Conservation (phyloP, 2,888 invertebrate species). For the Sinhomidia bicolor region DNA sequence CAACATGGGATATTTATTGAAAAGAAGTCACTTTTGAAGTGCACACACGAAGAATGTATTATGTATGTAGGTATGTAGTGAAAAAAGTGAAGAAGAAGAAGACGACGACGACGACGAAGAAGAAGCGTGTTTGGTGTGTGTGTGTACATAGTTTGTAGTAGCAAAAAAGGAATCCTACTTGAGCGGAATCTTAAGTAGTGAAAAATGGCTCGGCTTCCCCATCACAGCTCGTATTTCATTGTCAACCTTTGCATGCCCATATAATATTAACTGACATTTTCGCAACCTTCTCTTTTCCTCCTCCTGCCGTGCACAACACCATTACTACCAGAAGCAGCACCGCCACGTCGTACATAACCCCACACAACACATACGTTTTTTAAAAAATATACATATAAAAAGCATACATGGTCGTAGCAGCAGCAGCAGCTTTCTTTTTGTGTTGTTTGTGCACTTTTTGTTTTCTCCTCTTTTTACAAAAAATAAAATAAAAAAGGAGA, state of each 20-base stretch:
- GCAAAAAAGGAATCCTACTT: constrained; percentile 55
- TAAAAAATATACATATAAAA: too few species aligned
- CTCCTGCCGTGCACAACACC: constrained; percentile 2
- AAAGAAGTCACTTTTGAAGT: constrained; percentile 45
- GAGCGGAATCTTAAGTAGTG: constrained; percentile 68
- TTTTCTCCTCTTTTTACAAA: too few species aligned
- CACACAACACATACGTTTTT: background rate
- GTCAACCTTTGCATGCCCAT: constrained; percentile 73
- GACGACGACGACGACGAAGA: too few species aligned
- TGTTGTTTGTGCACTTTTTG: background rate
- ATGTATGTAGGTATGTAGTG: background rate
- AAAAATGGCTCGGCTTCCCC: constrained; percentile 58
- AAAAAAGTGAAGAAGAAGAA: too few species aligned
- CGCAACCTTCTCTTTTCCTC: constrained; percentile 60
- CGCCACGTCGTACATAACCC: background rate
- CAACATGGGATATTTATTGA: constrained; percentile 2
- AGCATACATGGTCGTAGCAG: too few species aligned
- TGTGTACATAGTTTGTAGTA: constrained; percentile 8
- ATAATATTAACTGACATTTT: constrained; percentile 74
- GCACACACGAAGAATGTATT: background rate
- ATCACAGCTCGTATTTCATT: constrained; percentile 72
- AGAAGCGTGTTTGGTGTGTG: background rate
- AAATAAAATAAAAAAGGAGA: too few species aligned
- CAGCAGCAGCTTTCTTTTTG: too few species aligned
- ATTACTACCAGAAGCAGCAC: background rate